A percentile compares a stretch with the other conserved stretches of the same genome.
These are phyloP conservation scores for Numida meleagris DNA, from an alignment of 2,113 vertebrate species.

Conservation along the genomic window DNA sequence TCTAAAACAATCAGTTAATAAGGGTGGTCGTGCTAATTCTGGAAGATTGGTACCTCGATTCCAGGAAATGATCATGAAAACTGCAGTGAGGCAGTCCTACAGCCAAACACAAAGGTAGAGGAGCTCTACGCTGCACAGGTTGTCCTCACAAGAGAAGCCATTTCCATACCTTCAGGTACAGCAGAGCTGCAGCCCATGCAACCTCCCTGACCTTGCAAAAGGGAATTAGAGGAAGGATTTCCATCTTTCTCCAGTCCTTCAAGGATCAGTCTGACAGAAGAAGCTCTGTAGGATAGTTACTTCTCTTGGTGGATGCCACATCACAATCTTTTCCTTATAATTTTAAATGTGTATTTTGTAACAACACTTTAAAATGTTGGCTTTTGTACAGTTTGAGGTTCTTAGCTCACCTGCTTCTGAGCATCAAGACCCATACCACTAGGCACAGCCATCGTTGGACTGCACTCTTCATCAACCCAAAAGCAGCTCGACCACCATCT, in stretches of 20 bases:
- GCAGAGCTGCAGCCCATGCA: not conserved
- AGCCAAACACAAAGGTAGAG: not conserved
- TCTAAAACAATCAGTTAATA: constrained; percentile 24
- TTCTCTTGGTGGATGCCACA: not conserved
- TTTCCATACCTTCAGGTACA: not conserved
- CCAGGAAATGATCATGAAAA: not conserved
- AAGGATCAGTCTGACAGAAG: not conserved
- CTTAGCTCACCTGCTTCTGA: not conserved
- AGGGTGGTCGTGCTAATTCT: not conserved
- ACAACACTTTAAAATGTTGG: fast-evolving
- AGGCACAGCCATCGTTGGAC: not conserved
- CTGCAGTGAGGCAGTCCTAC: fast-evolving
- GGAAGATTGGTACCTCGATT: not conserved
- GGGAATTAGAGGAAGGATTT: not conserved
- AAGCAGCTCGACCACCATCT: fast-evolving
- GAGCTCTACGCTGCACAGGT: not conserved
- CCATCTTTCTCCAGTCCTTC: not conserved
- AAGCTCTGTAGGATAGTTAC: not conserved
- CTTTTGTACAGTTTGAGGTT: not conserved
- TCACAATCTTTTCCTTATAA: not conserved
- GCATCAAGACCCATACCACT: not conserved
- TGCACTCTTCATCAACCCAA: not conserved
- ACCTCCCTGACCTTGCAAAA: not conserved
- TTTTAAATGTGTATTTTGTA: not conserved
- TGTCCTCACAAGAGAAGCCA: not conserved